Percentiles rank a stretch among this genome's conserved stretches.
Conservation (phyloP, 2,888 invertebrate species). For the Gymnocheta viridis region DNA sequence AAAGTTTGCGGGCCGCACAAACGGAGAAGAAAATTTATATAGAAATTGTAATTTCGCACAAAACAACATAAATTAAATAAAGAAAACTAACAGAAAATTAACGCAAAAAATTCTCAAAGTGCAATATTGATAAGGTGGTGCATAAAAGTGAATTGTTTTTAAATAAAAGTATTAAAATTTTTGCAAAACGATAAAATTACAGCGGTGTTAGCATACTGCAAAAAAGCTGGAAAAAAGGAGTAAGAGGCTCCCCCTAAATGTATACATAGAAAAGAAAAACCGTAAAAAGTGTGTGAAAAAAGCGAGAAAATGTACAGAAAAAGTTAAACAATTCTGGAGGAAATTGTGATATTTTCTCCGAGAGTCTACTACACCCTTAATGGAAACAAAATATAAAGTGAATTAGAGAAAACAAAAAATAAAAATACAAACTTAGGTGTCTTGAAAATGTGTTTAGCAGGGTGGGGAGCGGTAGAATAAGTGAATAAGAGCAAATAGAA, state of each 20-base stretch:
- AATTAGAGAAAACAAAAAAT: constrained; percentile 15
- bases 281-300: constrained; percentile 19
- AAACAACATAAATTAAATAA: constrained; percentile 51
- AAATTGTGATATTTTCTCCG: constrained; percentile 30
- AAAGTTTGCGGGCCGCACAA: constrained; percentile 65
- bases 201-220: constrained; percentile 63
- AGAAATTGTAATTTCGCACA: constrained; percentile 62
- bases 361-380: constrained; percentile 59
- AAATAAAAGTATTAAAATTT: constrained; percentile 11
- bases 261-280: constrained; percentile 61
- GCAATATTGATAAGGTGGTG: constrained; percentile 66
- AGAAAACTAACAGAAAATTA: constrained; percentile 51
- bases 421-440: neutral
- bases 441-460: neutral
- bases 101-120: constrained; percentile 38
- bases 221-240: constrained; percentile 45
- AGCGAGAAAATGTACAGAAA: constrained; percentile 43
- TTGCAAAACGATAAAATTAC: constrained; percentile 23
- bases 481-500: neutral
- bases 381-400: constrained; percentile 40
- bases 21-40: constrained; percentile 51
- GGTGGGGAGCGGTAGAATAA: constrained; percentile 10
- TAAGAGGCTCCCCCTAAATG: constrained; percentile 55
- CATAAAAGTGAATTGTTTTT: constrained; percentile 18
- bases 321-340: constrained; percentile 26